Evolutionary conservation across 2,113 vertebrate species (phyloP), one percentile per base, ranked within the genome.

Genomic region (Ophthalmotilapia sp.): DNA sequence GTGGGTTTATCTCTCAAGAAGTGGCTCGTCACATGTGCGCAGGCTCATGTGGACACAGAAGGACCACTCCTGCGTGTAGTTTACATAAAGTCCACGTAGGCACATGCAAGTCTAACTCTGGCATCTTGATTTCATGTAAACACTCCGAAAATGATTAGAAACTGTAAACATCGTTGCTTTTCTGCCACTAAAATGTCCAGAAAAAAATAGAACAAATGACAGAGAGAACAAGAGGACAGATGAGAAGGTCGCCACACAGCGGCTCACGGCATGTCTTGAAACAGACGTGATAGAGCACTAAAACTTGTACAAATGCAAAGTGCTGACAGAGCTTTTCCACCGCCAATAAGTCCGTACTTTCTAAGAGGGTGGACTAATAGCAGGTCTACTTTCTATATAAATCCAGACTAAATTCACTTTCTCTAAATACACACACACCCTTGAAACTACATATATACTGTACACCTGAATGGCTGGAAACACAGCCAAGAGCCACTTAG

Each of bases 381-480:
- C 88, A 95, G 89, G 92, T 92, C 94, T 95, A 81, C 91, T 91
- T 93, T 93, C 92, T 90, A 91, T 91, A 93, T 93, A 95, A 96
- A 91, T 91, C 92, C 91, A 94, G 93, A 91, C 92, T 95, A 89
- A 95, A 95, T 96, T 89, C 79, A 62, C 87, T 93, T 86, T 91
- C 90, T 88, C 86, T 91, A 92, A 94, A 91, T 90, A 90, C 13
- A 49, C 93, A 94, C 94, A 94, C 94, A 86, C 93, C 93, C 95
- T 92, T 79, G n/a, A 92, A 92, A 91, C 89, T 86, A 75, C 93
- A 91, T 87, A 82, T 79, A 82, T 88, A 49, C 75, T 70, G 79
- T 85, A 83, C 91, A 95, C 90, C 91, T 94, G 92, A 92, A 86
- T 62, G 84, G 45, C 65, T 85, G 82, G 49, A 89, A 45, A 40